phyloP scores from a whole-genome alignment of 2,797 vertebrate species.

The Chrysocyon brachyurus region DNA sequence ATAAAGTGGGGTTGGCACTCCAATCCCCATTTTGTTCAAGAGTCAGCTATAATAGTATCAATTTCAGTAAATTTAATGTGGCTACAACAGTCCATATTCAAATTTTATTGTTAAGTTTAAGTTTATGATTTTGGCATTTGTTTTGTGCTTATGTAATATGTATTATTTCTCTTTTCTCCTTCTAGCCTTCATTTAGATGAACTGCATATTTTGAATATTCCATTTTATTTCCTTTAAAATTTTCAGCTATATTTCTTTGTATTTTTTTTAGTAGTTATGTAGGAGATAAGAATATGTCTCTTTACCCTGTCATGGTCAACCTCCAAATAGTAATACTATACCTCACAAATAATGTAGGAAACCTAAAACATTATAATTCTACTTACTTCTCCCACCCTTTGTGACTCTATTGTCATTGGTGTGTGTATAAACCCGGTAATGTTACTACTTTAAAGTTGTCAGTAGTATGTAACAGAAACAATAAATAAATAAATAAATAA shows the following conservation, averaged over 20 bases:
- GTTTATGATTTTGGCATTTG: background rate
- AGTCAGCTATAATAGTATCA: background rate
- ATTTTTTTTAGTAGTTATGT: background rate
- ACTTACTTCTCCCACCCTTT: background rate
- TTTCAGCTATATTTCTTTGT: background rate
- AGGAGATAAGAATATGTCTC: background rate
- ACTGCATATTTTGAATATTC: background rate
- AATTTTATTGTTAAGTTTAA: background rate
- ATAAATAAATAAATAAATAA: too few relatives aligned
- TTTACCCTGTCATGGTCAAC: background rate
- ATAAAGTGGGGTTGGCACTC: background rate
- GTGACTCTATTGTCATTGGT: background rate
- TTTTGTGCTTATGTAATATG: background rate
- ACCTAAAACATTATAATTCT: background rate
- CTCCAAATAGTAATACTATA: background rate
- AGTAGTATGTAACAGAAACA: background rate
- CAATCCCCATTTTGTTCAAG: background rate
- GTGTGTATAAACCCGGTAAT: background rate
- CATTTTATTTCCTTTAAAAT: slow-evolving; percentile 31
- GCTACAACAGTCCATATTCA: background rate
- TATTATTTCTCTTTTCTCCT: background rate
- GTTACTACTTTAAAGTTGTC: background rate
- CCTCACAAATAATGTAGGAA: background rate
- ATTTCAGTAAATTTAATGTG: background rate
- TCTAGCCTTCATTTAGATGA: background rate